These are phyloP conservation scores for Drosophila antonietae DNA, from an alignment of 2,888 invertebrate species.

Conservation along the genomic window DNA sequence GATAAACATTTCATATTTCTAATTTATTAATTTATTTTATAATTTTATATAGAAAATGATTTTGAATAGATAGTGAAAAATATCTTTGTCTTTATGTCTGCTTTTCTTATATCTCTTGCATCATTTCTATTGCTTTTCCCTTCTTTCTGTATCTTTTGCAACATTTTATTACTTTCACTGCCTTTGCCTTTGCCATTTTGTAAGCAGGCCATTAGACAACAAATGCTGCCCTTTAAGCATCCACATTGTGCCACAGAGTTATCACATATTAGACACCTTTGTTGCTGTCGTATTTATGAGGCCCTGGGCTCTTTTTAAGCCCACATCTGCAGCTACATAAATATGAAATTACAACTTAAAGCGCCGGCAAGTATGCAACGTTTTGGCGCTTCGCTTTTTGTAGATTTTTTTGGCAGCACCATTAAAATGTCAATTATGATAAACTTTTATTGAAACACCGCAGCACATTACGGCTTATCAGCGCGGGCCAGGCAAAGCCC, in stretches of 20 bases:
- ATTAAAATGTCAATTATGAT: slow-evolving; percentile 80
- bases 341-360: slow-evolving; percentile 60
- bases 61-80: neutral
- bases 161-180: neutral
- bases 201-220: neutral
- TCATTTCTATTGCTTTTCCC: neutral
- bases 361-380: slow-evolving; percentile 39
- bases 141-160: neutral
- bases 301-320: slow-evolving; percentile 48
- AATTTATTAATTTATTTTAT: too few relatives aligned
- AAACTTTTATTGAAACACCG: slow-evolving; percentile 78
- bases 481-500: slow-evolving; percentile 43
- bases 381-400: slow-evolving; percentile 11
- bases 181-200: neutral
- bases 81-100: neutral
- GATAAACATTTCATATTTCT: too few relatives aligned
- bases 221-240: neutral
- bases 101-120: neutral
- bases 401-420: slow-evolving; percentile 45
- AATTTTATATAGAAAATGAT: too few relatives aligned
- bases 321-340: slow-evolving; percentile 53
- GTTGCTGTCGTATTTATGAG: slow-evolving; percentile 56
- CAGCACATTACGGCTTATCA: slow-evolving; percentile 75
- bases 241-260: slow-evolving; percentile 19
- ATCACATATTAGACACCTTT: slow-evolving; percentile 60